Conservation (phyloP, 1,140 invertebrate genomes). For the Chionoecetes opilio region DNA sequence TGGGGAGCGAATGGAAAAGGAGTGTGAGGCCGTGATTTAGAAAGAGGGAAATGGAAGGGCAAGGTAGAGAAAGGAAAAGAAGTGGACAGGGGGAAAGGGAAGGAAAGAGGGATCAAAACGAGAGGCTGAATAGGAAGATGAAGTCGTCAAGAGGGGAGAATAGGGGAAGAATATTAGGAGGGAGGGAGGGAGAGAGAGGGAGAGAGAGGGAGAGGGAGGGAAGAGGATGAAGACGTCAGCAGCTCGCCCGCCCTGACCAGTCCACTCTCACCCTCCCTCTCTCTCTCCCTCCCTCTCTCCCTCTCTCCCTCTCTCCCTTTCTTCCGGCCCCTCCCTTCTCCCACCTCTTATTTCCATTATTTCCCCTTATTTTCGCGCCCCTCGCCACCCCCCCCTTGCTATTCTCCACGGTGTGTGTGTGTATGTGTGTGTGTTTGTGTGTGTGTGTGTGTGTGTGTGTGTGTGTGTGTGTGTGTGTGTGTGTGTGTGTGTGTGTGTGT, state of each 20-base stretch:
- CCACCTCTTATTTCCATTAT: conserved; percentile 56
- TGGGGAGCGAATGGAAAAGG: background rate
- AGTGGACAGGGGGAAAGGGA: background rate
- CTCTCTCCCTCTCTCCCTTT: conserved; percentile 58
- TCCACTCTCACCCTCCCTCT: conserved; percentile 48
- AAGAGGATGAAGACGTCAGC: conserved; percentile 64
- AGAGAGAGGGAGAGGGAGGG: background rate
- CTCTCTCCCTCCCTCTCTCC: conserved; percentile 42
- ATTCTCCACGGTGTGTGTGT: conserved; percentile 17
- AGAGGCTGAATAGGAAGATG: conserved; percentile 16
- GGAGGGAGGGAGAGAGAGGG: background rate
- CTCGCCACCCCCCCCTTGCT: background rate
- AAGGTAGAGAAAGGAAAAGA: background rate
- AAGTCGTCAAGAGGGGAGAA: conserved; percentile 39
- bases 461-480: too few species aligned
- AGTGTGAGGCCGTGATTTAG: background rate
- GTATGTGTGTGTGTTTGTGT: background rate
- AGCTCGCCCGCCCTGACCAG: conserved; percentile 9
- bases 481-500: background rate
- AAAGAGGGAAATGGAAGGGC: background rate
- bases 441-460: background rate
- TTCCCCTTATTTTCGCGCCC: conserved; percentile 37
- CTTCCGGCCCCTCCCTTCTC: conserved; percentile 14
- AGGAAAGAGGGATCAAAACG: background rate
- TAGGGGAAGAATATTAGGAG: background rate